Base-by-base conservation (phyloP, 2,888 invertebrate species). In the Clunio marinus region DNA sequence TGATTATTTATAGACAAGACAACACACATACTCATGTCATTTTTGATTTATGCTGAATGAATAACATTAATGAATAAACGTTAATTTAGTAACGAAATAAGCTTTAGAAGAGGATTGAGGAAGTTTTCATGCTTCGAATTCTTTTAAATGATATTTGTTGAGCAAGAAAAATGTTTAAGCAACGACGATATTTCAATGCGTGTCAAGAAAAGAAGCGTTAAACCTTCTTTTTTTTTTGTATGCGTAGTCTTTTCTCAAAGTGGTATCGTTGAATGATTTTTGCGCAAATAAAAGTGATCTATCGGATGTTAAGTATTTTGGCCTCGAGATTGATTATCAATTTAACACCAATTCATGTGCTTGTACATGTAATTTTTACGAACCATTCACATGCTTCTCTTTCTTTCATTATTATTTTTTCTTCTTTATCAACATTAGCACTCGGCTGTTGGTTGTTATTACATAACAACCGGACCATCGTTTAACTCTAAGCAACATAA, bases 251-350 rank as follows among this genome's bases (percentile, higher is more conserved):
- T 51, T 51, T 51, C 17, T 51, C 51, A 7, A 45, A n/a, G 45
- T 5, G n/a, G 45, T 4, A 51, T 13, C 22, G 20, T 51, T 51
- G 35, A 5, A n/a, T 22, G 51, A 8, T 22, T 51, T 51, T 51
- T n/a, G 51, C 51, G 51, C 22, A 51, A 51, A 51, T 51, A 51
- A 13, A 3, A 17, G 10, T 51, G 51, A 51, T 51, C 22, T 15
- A 15, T 51, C 51, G 51, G 41, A 41, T 51, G 51, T 8, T 51
- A 51, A 51, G 51, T 51, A 22, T 13, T 3, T 51, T 51, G 51
- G 51, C 51, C 51, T 51, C 51, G 51, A 51, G 7, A 22, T 51
- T n/a, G 51, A 51, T 22, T 22, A 41, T 41, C 41, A 15, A 10
- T 41, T 41, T 15, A n/a, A 22, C 51, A 51, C 51, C n/a, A n/a